Conservation (phyloP, 2,888 invertebrate species). For the Lamproptera curius region DNA sequence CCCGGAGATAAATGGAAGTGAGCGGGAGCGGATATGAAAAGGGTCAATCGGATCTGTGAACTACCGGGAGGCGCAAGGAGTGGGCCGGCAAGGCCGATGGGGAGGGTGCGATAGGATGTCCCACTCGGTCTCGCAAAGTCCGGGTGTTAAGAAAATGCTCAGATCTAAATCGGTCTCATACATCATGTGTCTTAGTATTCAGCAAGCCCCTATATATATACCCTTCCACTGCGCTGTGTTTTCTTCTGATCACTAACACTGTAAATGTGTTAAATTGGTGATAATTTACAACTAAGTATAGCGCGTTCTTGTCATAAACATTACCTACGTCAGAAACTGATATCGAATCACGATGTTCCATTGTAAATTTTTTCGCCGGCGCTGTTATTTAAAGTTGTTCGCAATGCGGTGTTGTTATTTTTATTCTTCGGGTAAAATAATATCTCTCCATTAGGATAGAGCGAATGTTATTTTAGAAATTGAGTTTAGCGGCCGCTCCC, state of each 20-base stretch:
- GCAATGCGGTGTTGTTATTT: too few species aligned
- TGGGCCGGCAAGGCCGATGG: too few species aligned
- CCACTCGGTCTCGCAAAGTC: constrained; percentile 3
- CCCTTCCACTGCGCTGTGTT: too few species aligned
- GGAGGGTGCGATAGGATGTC: too few species aligned
- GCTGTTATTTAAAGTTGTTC: too few species aligned
- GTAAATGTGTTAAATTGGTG: background rate
- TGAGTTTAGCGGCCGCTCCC: background rate
- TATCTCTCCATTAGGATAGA: background rate
- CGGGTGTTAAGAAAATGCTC: background rate
- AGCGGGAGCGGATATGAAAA: constrained; percentile 43
- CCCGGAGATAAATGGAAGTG: constrained; percentile 45
- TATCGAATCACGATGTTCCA: background rate
- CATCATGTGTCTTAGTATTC: background rate
- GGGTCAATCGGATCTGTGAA: constrained; percentile 46
- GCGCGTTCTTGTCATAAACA: background rate
- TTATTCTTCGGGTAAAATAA: too few species aligned
- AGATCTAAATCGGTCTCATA: background rate
- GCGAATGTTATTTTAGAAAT: constrained; percentile 4
- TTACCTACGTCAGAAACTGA: background rate
- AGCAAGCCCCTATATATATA: too few species aligned
- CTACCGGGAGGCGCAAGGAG: constrained; percentile 7
- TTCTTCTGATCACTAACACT: too few species aligned
- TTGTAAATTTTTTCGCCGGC: background rate
- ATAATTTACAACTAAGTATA: background rate